Conservation (phyloP, 2,113 vertebrate species). For the Oryctolagus cuniculus region mOryCun1.1 NC_091433.1:171174001-171174500, state of each 20-base stretch:
- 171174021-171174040: background rate
- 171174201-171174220: background rate
- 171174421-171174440: too few relatives aligned
- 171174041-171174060: background rate
- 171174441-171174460: too few relatives aligned
- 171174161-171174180: background rate
- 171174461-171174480: too few relatives aligned
- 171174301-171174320: too few relatives aligned
- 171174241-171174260: background rate
- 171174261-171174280: too few relatives aligned
- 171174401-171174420: too few relatives aligned
- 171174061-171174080: background rate
- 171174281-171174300: background rate
- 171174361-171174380: too few relatives aligned
- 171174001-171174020: too few relatives aligned
- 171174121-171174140: background rate
- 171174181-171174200: background rate
- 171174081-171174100: background rate
- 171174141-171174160: background rate
- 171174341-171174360: too few relatives aligned
- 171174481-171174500: too few relatives aligned
- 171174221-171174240: background rate
- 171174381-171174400: too few relatives aligned
- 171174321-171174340: too few relatives aligned
- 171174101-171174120: background rate